Conservation (phyloP, 1,140 invertebrate genomes). For the Argopecten irradians region DNA sequence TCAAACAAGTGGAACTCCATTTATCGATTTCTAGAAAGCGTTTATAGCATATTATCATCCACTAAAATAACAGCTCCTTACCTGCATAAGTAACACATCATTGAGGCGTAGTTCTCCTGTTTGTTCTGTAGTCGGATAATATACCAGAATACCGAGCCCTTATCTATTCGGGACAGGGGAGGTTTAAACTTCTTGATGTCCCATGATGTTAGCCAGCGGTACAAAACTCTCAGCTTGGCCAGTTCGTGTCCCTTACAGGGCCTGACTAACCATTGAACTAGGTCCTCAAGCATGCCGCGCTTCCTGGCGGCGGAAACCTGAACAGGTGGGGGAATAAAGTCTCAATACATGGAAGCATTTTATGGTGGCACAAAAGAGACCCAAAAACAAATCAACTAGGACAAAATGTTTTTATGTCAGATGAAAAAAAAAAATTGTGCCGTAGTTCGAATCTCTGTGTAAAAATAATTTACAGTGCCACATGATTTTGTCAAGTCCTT, state of each 20-base stretch:
- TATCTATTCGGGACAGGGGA: constrained; percentile 47
- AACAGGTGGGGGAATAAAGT: too few relatives aligned
- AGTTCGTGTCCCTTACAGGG: constrained; percentile 55
- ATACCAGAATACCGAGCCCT: constrained; percentile 58
- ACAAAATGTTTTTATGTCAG: too few relatives aligned
- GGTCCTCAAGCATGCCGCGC: neutral
- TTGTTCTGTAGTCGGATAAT: constrained; percentile 65
- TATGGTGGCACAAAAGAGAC: too few relatives aligned
- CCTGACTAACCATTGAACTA: constrained; percentile 49
- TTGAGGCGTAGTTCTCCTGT: constrained; percentile 67
- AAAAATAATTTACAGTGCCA: too few relatives aligned
- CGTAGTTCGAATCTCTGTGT: too few relatives aligned
- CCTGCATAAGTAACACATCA: constrained; percentile 69
- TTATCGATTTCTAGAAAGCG: too few relatives aligned
- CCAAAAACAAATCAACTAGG: too few relatives aligned
- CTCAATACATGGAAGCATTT: too few relatives aligned
- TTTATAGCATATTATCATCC: too few relatives aligned
- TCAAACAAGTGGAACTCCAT: too few relatives aligned
- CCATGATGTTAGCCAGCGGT: constrained; percentile 66
- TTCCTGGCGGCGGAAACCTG: neutral
- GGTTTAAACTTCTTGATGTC: constrained; percentile 50
- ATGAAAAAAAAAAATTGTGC: too few relatives aligned
- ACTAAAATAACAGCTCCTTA: constrained; percentile 48
- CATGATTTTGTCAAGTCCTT: too few relatives aligned
- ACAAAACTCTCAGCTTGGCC: constrained; percentile 64